Evolutionary conservation across 2,113 vertebrate genomes (phyloP).

Genomic region (Platysteira castanea): DNA sequence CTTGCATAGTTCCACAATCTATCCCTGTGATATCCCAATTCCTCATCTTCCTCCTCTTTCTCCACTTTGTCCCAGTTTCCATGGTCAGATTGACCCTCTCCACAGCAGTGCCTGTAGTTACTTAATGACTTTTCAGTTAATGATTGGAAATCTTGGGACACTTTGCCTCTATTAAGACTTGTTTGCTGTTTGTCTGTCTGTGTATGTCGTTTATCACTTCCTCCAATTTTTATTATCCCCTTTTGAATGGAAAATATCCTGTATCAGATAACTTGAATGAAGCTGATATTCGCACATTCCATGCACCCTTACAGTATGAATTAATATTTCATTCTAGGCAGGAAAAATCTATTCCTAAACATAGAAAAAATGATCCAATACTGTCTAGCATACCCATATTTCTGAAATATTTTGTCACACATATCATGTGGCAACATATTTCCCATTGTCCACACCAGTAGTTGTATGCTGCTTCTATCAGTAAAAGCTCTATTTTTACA

Average conservation of each 20-base stretch:
- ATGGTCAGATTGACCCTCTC: neutral
- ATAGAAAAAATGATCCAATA: neutral
- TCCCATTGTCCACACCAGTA: neutral
- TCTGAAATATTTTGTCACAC: neutral
- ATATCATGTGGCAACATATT: neutral
- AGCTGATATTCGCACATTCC: neutral
- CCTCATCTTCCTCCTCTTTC: neutral
- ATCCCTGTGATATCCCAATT: neutral
- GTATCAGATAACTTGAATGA: neutral
- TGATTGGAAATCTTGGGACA: fast-evolving
- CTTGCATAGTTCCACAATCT: neutral
- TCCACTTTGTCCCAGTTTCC: neutral
- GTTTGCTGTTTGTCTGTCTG: neutral
- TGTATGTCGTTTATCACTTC: neutral
- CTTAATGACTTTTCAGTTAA: neutral
- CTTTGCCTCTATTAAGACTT: neutral
- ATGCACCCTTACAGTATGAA: neutral
- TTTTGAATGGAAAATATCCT: neutral
- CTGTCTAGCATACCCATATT: neutral
- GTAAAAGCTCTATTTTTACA: neutral
- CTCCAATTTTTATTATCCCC: neutral
- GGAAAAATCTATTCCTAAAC: neutral
- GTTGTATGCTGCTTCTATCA: neutral
- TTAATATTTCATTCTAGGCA: neutral
- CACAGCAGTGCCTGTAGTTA: neutral